These are phyloP conservation scores for Lethenteron reissneri DNA, from an alignment of 2,113 vertebrate species.

Conservation along the genomic window DNA sequence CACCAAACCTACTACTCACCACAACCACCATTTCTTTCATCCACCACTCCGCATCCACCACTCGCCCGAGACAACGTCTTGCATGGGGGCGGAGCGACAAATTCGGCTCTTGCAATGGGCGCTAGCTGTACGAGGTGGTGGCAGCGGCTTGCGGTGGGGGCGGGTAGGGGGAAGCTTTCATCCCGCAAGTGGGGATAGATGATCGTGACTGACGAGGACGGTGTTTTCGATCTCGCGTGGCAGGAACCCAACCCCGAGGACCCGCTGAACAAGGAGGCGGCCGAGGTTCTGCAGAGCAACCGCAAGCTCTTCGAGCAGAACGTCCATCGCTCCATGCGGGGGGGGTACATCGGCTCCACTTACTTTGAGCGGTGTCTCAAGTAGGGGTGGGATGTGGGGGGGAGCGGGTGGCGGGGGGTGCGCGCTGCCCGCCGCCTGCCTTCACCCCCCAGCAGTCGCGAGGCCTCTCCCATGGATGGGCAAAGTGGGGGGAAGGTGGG, in stretches of 20 bases:
- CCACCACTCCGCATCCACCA: no score
- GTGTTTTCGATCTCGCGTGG: not conserved
- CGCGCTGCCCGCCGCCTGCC: not conserved
- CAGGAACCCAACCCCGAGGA: constrained; percentile 77
- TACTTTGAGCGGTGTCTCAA: constrained; percentile 84
- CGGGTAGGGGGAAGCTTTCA: no score
- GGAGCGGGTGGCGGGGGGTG: constrained; percentile 9
- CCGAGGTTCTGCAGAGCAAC: constrained; percentile 70
- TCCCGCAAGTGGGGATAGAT: no score
- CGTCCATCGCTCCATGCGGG: constrained; percentile 56
- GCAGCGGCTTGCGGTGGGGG: no score
- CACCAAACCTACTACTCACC: no score
- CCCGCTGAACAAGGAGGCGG: constrained; percentile 68
- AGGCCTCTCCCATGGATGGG: constrained; percentile 8
- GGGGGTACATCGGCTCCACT: constrained; percentile 66
- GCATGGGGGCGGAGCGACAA: no score
- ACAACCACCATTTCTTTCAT: no score
- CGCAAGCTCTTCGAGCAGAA: constrained; percentile 74
- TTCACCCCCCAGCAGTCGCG: not conserved
- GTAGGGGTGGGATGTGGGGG: constrained; percentile 22
- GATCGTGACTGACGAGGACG: no score
- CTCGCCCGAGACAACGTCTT: no score
- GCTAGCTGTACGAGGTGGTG: no score
- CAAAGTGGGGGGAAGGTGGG: constrained; percentile 19
- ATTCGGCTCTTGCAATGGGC: no score